Evolutionary conservation across 2,113 vertebrate species (phyloP), one percentile per base, ranked within the genome.

Genomic region (Lagopus muta): DNA sequence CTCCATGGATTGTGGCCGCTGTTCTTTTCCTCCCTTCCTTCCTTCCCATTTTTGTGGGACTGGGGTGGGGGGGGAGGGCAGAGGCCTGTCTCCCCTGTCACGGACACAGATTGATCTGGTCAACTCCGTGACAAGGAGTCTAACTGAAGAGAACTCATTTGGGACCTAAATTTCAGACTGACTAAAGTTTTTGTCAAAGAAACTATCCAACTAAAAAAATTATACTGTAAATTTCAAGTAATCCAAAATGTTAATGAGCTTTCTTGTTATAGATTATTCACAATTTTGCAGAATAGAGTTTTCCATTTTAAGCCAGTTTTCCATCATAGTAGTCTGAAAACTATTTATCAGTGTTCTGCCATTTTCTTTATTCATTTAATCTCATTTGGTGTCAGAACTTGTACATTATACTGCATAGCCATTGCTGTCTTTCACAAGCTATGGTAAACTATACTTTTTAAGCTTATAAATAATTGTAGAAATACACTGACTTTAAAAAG

Each of bases 311-410:
- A 79, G 12, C 7, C 25, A 66, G n/a, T 4, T 75, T 88, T 54
- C 24, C 5, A 11, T 67, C 6, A 21, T 42, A 48, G 2, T 45
- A 34, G 4, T 22, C 28, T 13, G 62, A 61, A 88, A 90, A 60
- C 3, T 54, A 1, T 52, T 83, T 81, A 36, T 61, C 6, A 50
- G 1, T 1, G 4, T 2, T 58, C 6, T 69, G 7, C 2, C 50
- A 7, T 84, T 78, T 40, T 70, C n/a, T 30, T n/a, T 13, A 11
- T 28, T 78, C 60, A 36, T 87, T 75, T 91, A 8, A 67, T 9
- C 6, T 30, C 3, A 2, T n/a, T n/a, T 66, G 7, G 6, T 66
- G 85, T 88, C 75, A 58, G 18, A 79, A 65, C 82, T 55, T 22
- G 57, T 47, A 61, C 3, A 27, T 40, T 84, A 73, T 50, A 52